phyloP scores from a whole-genome alignment of 2,797 vertebrate genomes.

The Hipposideros larvatus region DNA sequence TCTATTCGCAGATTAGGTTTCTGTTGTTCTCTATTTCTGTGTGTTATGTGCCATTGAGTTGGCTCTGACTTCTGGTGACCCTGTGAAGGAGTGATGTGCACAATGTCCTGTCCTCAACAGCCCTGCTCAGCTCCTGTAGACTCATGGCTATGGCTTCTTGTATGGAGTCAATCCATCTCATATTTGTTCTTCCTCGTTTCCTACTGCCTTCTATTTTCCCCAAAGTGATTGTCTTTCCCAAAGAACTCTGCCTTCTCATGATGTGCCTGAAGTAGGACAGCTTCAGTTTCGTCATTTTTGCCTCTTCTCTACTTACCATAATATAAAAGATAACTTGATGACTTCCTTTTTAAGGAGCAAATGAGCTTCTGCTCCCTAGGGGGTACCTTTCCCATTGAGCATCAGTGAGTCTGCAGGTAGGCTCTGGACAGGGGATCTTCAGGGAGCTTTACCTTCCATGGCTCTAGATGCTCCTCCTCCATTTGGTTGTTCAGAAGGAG shows the following conservation, averaged over 20 bases:
- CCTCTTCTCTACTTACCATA: background rate
- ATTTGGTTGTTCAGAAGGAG: background rate
- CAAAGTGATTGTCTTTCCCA: background rate
- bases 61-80: background rate
- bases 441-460: background rate
- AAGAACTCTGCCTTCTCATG: background rate
- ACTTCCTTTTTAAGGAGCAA: conserved; percentile 43
- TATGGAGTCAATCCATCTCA: background rate
- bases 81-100: background rate
- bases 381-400: background rate
- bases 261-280: background rate
- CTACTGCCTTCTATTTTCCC: background rate
- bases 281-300: background rate
- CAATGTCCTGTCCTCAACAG: background rate
- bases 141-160: background rate
- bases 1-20: background rate
- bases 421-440: background rate
- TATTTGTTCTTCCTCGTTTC: background rate
- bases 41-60: background rate
- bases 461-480: background rate
- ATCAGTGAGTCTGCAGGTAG: background rate
- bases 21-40: conserved; percentile 1
- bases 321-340: background rate
- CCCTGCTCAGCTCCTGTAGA: background rate
- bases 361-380: background rate